These are phyloP conservation scores for Varanus salvator DNA, from an alignment of 2,113 vertebrate genomes.

Conservation along the genomic window DNA sequence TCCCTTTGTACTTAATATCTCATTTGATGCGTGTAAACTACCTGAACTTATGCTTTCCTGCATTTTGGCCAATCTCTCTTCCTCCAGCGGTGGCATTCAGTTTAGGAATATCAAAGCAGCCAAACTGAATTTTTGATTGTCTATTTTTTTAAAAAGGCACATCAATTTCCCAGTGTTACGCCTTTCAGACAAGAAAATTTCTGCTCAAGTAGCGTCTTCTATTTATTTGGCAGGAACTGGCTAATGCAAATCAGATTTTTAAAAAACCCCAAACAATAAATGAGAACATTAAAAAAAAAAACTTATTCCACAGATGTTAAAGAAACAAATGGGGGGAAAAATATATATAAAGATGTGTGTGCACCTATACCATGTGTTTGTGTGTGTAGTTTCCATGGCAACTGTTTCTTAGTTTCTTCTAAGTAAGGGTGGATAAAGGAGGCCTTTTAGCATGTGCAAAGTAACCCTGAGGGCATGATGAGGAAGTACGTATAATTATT, in stretches of 20 bases:
- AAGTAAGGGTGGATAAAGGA: conserved; percentile 53
- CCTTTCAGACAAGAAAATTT: background rate
- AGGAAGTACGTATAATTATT: conserved; percentile 27
- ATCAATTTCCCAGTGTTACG: conserved; percentile 18
- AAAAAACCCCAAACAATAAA: conserved; percentile 34
- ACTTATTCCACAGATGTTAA: conserved; percentile 45
- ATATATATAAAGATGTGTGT: conserved; percentile 25
- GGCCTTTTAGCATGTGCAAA: conserved; percentile 40
- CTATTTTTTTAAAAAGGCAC: background rate
- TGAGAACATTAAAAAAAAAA: background rate
- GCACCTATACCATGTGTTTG: conserved; percentile 8
- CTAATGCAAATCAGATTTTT: conserved; percentile 34
- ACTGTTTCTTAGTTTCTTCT: conserved; percentile 50
- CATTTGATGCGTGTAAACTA: background rate
- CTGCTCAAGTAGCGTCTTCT: conserved; percentile 14
- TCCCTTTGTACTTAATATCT: background rate
- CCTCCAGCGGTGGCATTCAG: background rate
- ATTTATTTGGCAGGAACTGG: conserved; percentile 36
- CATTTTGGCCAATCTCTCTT: background rate
- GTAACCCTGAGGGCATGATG: conserved; percentile 20
- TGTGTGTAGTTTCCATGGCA: conserved; percentile 62
- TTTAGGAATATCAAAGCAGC: background rate
- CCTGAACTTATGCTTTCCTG: background rate
- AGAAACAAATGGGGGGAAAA: background rate
- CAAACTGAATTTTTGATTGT: background rate